These are phyloP conservation scores for Petrocephalus sullivani DNA, from an alignment of 2,797 vertebrate species.

Conservation along the genomic window DNA sequence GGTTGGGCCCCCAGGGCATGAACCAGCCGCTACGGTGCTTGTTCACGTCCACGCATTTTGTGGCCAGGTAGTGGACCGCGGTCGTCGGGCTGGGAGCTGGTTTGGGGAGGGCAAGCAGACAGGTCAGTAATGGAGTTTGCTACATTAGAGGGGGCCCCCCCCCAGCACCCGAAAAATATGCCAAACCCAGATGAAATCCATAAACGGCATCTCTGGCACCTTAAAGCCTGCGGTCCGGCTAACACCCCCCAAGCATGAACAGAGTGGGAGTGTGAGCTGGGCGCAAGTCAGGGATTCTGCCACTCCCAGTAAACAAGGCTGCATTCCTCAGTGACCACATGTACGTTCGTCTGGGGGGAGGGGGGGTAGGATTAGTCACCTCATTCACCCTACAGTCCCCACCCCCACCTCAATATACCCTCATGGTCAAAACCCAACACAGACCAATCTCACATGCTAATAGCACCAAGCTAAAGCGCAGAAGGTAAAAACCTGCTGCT, in stretches of 20 bases:
- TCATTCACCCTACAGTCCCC: background rate
- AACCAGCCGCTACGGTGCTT: constrained; percentile 79
- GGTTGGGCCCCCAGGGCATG: constrained; percentile 82
- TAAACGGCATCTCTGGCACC: background rate
- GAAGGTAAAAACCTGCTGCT: background rate
- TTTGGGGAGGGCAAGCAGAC: constrained; percentile 14
- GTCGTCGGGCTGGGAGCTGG: constrained; percentile 87
- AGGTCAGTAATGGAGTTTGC: background rate
- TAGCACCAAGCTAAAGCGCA: background rate
- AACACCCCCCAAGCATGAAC: constrained; percentile 1
- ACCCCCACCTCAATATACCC: background rate
- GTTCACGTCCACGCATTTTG: constrained; percentile 79
- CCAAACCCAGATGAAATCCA: background rate
- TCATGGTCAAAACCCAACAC: background rate
- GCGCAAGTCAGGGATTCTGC: background rate
- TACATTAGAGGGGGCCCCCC: background rate
- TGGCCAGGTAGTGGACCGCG: constrained; percentile 69
- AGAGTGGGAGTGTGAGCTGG: background rate
- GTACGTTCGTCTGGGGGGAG: background rate
- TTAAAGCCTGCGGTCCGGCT: background rate
- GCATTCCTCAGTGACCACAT: constrained; percentile 10
- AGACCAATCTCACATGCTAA: background rate
- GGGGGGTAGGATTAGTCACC: background rate
- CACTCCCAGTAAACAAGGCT: background rate
- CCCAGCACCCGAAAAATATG: background rate